These are phyloP conservation scores for Lagocephalus sceleratus DNA, from an alignment of 2,797 vertebrate genomes.

Conservation along the genomic window DNA sequence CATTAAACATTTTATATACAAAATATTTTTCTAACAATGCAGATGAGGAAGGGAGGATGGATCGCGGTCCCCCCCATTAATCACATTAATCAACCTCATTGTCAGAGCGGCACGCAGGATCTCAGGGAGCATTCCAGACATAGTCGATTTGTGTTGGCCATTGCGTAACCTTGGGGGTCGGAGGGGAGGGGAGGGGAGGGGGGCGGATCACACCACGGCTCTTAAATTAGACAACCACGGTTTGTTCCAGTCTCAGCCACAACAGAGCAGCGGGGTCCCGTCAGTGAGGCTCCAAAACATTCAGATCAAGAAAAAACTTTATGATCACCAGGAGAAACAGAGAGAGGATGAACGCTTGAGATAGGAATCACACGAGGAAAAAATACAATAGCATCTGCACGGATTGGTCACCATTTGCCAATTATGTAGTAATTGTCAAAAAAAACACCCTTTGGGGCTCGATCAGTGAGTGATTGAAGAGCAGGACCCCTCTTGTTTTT, in stretches of 20 bases:
- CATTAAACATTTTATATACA: constrained; percentile 24
- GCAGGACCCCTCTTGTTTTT: constrained; percentile 13
- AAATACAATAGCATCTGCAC: constrained; percentile 4
- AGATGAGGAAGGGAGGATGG: fast-evolving
- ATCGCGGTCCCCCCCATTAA: constrained; percentile 11
- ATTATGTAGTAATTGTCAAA: constrained; percentile 18
- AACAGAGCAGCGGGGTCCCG: constrained; percentile 48
- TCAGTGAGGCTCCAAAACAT: constrained; percentile 9
- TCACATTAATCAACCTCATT: constrained; percentile 24
- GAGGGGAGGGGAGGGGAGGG: constrained; percentile 5
- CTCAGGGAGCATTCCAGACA: constrained; percentile 32
- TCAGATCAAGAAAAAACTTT: constrained; percentile 14
- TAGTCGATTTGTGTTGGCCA: constrained; percentile 46
- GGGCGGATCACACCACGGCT: constrained; percentile 40
- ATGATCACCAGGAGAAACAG: background rate
- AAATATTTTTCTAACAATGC: constrained; percentile 6
- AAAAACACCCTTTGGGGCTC: constrained; percentile 29
- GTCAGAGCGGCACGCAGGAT: constrained; percentile 14
- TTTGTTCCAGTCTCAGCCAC: constrained; percentile 33
- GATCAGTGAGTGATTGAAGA: constrained; percentile 50
- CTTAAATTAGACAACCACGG: constrained; percentile 41
- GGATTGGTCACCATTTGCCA: constrained; percentile 34
- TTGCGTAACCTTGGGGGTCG: constrained; percentile 38
- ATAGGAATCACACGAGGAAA: background rate
- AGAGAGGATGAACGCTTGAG: background rate